These are phyloP conservation scores for Odontamblyopus rebecca DNA, from an alignment of 2,797 vertebrate species.

Conservation along the genomic window DNA sequence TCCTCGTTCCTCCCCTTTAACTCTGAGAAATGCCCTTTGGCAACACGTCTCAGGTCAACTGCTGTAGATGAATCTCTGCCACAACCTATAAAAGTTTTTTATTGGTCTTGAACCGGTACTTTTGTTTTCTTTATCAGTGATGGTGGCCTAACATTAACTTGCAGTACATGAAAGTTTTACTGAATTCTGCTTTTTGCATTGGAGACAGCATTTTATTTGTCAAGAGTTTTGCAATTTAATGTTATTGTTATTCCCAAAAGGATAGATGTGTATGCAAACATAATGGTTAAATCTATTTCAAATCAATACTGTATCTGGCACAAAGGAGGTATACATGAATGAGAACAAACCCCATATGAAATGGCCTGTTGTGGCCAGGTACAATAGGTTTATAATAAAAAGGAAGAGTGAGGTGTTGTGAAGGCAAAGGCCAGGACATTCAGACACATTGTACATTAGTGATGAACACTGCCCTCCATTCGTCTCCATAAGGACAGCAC, in stretches of 20 bases:
- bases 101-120: background rate
- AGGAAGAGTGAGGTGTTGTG: background rate
- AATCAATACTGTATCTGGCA: background rate
- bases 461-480: constrained; percentile 3
- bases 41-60: constrained; percentile 23
- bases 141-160: background rate
- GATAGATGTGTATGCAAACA: background rate
- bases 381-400: background rate
- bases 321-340: background rate
- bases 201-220: no score
- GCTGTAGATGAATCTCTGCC: constrained; percentile 25
- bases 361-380: background rate
- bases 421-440: constrained; percentile 1
- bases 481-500: background rate
- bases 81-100: background rate
- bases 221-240: background rate
- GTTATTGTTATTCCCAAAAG: background rate
- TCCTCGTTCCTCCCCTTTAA: constrained; percentile 36
- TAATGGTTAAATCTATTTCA: background rate
- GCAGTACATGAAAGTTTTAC: background rate
- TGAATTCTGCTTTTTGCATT: background rate
- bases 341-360: background rate
- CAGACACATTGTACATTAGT: background rate
- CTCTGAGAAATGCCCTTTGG: constrained; percentile 38
- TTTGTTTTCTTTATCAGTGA: background rate